Conservation (phyloP, 2,113 vertebrate species). For the Alethe castanea region DNA sequence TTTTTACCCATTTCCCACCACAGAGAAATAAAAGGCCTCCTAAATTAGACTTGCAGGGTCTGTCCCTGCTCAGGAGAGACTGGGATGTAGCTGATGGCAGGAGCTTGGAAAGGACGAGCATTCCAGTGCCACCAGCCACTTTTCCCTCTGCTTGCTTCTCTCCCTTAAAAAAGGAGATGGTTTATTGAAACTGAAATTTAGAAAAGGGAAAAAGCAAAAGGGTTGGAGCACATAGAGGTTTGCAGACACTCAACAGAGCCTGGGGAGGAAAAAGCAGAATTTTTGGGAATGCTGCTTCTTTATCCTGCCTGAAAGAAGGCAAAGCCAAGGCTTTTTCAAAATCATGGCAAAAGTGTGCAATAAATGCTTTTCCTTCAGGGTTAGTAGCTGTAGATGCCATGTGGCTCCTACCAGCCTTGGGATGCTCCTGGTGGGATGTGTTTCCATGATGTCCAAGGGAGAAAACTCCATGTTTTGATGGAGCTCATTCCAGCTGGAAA, state of each 20-base stretch:
- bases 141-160: neutral
- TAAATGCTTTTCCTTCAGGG: fast-evolving
- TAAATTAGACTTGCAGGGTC: neutral
- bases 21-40: neutral
- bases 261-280: neutral
- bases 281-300: neutral
- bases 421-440: neutral
- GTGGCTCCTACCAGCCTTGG: neutral
- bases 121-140: neutral
- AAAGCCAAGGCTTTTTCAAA: neutral
- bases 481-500: neutral
- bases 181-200: neutral
- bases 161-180: neutral
- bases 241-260: neutral
- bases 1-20: neutral
- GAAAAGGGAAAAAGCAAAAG: neutral
- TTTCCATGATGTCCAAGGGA: neutral
- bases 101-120: neutral
- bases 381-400: fast-evolving
- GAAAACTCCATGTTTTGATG: fast-evolving
- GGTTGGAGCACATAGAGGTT: neutral
- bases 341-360: neutral
- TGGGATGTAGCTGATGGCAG: neutral
- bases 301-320: neutral
- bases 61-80: neutral